phyloP scores from a whole-genome alignment of 2,888 invertebrate genomes.

The Thereva unica region DNA sequence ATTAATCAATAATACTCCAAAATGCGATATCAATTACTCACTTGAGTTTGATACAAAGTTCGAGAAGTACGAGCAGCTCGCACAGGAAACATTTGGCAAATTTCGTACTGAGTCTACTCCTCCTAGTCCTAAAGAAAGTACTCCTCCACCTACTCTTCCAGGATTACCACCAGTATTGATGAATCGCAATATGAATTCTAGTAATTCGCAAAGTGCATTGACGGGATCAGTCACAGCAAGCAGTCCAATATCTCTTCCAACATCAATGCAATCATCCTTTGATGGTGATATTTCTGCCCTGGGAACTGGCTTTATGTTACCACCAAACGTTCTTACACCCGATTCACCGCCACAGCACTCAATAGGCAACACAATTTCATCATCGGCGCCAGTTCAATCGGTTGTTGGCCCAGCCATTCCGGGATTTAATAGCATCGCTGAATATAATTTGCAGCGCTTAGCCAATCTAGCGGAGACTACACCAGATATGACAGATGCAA shows the following conservation, averaged over 20 bases:
- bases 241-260: conserved; percentile 69
- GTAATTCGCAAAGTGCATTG: conserved; percentile 51
- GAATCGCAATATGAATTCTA: conserved; percentile 44
- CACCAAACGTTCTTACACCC: conserved; percentile 51
- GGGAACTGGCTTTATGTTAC: conserved; percentile 59
- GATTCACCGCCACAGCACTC: conserved; percentile 58
- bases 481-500: conserved; percentile 57
- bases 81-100: conserved; percentile 73
- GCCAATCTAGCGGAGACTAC: conserved; percentile 77
- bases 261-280: conserved; percentile 76
- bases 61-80: conserved; percentile 74
- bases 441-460: conserved; percentile 83
- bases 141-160: conserved; percentile 59
- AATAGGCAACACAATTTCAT: conserved; percentile 49
- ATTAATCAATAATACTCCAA: conserved; percentile 80
- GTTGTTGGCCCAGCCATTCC: conserved; percentile 46
- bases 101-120: conserved; percentile 68
- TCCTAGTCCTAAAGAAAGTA: conserved; percentile 60
- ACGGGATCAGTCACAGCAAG: conserved; percentile 62
- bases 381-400: conserved; percentile 54
- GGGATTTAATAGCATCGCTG: conserved; percentile 73
- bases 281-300: conserved; percentile 70
- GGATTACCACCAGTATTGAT: conserved; percentile 60
- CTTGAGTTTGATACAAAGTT: conserved; percentile 82
- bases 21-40: conserved; percentile 76